Percentiles rank a stretch among this genome's conserved stretches.
Evolutionary conservation across 2,888 invertebrate species (phyloP).

Genomic region (Calephelis perditalis): DNA sequence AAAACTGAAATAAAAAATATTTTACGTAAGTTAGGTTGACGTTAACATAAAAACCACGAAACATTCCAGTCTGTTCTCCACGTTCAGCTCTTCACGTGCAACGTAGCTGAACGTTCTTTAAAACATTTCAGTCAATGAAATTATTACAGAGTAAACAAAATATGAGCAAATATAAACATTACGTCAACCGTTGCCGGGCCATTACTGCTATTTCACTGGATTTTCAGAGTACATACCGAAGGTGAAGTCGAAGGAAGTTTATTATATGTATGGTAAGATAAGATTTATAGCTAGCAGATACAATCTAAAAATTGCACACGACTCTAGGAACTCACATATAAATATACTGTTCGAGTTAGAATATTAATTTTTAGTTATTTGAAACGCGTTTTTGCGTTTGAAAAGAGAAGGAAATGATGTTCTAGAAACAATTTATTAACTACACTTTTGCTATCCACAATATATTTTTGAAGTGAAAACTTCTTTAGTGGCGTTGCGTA

Average conservation of each 20-base stretch:
- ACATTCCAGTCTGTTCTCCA: conserved; percentile 21
- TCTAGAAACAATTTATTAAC: no score
- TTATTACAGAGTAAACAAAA: conserved; percentile 65
- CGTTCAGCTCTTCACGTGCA: conserved; percentile 16
- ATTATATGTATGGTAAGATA: conserved; percentile 56
- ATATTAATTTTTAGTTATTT: no score
- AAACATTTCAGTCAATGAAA: conserved; percentile 66
- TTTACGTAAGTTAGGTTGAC: no score
- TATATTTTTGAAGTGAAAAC: no score
- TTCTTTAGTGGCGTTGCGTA: no score
- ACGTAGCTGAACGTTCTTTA: conserved; percentile 20
- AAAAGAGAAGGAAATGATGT: no score
- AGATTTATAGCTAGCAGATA: conserved; percentile 66
- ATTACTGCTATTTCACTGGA: conserved; percentile 54
- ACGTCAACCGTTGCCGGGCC: conserved; percentile 63
- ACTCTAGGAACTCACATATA: conserved; percentile 31
- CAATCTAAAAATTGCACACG: conserved; percentile 62
- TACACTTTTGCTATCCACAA: no score
- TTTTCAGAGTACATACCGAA: conserved; percentile 47
- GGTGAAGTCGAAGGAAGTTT: conserved; percentile 67
- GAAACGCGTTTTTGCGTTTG: no score
- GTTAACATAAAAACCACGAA: background rate
- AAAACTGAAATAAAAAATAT: no score
- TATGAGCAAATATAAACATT: conserved; percentile 60
- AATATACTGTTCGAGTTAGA: background rate